Evolutionary conservation across 1,140 invertebrate genomes (phyloP).

Genomic region (Homalodisca vitripennis): DNA sequence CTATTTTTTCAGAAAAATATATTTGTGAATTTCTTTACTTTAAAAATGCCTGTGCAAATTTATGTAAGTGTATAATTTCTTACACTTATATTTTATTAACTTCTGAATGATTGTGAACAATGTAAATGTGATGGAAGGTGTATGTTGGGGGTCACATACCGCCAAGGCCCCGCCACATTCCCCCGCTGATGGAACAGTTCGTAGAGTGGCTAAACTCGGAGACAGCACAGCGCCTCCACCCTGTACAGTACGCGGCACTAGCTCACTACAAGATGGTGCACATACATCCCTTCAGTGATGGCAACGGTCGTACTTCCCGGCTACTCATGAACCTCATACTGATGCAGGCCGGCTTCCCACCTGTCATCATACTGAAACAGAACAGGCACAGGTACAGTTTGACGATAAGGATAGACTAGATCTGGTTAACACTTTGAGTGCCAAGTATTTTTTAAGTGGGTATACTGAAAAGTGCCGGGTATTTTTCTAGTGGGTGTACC

Average conservation of each 20-base stretch:
- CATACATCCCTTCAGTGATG: conserved; percentile 91
- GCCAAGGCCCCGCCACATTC: conserved; percentile 77
- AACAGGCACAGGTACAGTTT: conserved; percentile 64
- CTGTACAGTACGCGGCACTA: conserved; percentile 88
- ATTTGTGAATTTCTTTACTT: too few relatives aligned
- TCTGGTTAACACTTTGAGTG: too few relatives aligned
- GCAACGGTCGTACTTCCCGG: conserved; percentile 92
- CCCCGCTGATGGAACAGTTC: conserved; percentile 82
- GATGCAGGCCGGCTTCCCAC: conserved; percentile 97
- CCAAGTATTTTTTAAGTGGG: too few relatives aligned
- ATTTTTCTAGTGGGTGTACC: too few relatives aligned
- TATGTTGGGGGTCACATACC: conserved; percentile 92
- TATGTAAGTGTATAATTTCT: too few relatives aligned
- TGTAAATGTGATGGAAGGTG: too few relatives aligned
- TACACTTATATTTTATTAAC: too few relatives aligned
- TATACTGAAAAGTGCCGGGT: too few relatives aligned
- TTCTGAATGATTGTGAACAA: too few relatives aligned
- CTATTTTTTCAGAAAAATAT: too few relatives aligned
- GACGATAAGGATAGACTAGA: too few relatives aligned
- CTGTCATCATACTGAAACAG: conserved; percentile 92
- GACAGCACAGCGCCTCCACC: conserved; percentile 77
- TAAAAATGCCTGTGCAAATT: too few relatives aligned
- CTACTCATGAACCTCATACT: conserved; percentile 95
- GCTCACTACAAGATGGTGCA: conserved; percentile 96
- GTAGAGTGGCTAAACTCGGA: conserved; percentile 87